Evolutionary conservation across 2,888 invertebrate species (phyloP).

Genomic region (Lochmaea crataegi): DNA sequence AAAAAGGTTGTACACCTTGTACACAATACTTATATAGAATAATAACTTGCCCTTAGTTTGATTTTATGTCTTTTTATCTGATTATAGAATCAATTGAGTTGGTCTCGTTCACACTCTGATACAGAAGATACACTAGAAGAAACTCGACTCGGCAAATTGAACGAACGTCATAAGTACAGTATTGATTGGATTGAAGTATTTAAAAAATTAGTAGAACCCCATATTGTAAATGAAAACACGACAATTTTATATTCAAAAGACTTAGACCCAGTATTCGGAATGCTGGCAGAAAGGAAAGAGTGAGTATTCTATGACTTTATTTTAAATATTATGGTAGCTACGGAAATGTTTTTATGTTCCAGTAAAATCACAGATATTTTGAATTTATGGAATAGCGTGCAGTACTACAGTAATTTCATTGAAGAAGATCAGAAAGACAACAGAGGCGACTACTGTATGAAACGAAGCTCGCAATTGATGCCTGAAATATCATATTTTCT

Average conservation of each 20-base stretch:
- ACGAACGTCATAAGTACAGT: too few species aligned
- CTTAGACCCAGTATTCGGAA: slow-evolving; percentile 13
- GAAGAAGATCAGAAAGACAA: slow-evolving; percentile 12
- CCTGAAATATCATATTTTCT: slow-evolving; percentile 27
- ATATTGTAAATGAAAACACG: slow-evolving; percentile 16
- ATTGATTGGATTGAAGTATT: slow-evolving; percentile 30
- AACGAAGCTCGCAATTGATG: slow-evolving; percentile 30
- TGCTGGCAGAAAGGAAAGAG: slow-evolving; percentile 7
- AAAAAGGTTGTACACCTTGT: too few species aligned
- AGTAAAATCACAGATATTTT: slow-evolving; percentile 26
- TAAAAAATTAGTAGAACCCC: slow-evolving; percentile 15
- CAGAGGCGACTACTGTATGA: slow-evolving; percentile 27
- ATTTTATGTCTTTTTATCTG: background rate
- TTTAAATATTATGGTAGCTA: background rate
- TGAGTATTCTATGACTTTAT: slow-evolving; percentile 1
- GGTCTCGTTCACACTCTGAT: background rate
- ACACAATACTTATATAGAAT: background rate
- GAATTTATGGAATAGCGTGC: slow-evolving; percentile 33
- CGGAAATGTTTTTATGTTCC: too few species aligned
- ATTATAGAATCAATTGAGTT: slow-evolving; percentile 15
- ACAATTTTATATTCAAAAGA: slow-evolving; percentile 14
- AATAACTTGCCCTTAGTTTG: background rate
- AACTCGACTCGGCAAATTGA: slow-evolving; percentile 17
- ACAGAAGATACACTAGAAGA: background rate
- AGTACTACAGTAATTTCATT: slow-evolving; percentile 23